Evolutionary conservation across 2,113 vertebrate genomes (phyloP).

Genomic region (Shinisaurus crocodilurus): DNA sequence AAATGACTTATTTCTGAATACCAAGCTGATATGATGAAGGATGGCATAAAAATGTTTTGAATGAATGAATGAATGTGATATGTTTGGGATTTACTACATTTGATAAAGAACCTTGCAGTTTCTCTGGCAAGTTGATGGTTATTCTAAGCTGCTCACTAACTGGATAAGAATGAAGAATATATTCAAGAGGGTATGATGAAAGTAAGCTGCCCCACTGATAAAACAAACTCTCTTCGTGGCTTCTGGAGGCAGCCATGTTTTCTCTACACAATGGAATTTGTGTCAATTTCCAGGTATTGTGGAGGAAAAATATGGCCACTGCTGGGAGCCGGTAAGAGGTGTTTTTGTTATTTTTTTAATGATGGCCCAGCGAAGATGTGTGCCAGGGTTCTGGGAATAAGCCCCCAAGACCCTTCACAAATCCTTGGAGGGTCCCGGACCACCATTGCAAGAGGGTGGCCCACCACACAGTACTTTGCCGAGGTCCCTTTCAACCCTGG

Average conservation of each 20-base stretch:
- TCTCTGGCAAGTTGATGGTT: fast-evolving
- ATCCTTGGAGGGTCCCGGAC: no score
- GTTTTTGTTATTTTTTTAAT: no score
- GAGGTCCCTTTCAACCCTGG: background rate
- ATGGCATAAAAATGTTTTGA: background rate
- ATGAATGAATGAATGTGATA: background rate
- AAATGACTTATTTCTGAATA: background rate
- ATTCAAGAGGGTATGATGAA: no score
- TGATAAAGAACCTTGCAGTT: background rate
- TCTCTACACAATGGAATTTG: no score
- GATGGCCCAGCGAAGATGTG: no score
- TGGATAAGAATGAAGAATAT: fast-evolving
- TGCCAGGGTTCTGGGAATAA: background rate
- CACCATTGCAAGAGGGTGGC: background rate
- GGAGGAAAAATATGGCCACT: no score
- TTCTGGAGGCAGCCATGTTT: no score
- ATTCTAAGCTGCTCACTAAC: background rate
- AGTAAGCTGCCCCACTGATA: no score
- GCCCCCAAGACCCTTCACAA: background rate
- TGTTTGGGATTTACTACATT: background rate
- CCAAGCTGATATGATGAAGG: background rate
- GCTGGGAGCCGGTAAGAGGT: no score
- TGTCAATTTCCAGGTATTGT: no score
- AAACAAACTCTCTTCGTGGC: no score
- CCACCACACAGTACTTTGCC: background rate